Base-by-base conservation (phyloP, 2,888 invertebrate species). In the Tribolium freemani region DNA sequence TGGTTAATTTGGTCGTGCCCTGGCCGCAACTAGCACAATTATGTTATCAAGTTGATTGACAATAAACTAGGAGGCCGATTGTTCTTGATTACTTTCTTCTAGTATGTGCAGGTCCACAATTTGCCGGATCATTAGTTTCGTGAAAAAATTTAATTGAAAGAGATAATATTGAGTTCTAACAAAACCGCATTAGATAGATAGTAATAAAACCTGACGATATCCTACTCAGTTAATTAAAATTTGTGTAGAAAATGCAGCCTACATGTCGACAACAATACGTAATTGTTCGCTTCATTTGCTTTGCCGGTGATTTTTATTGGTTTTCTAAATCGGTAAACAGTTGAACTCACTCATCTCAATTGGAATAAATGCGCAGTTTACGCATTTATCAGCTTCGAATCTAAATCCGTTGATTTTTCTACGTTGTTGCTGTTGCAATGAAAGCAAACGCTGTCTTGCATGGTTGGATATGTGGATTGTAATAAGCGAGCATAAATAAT, bases 391-490 rank as follows among this genome's bases (percentile, higher is more conserved):
- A 44, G 66, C 21, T 51, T 21, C 21, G 50, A 58, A 71, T 71
- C 71, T 58, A 58, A 71, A 66, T 45, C 66, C 9, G 56, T 11
- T 54, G 21, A 66, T 66, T 66, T 66, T 60, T 60, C 44, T 21
- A 44, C 48, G 46, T 50, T 51, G 51, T 51, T 30, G 63, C 51
- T 51, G 51, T 51, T 30, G 63, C 51, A 63, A 51, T 38, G 75
- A 76, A 76, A 73, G 74, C 71, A 73, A 75, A 73, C 72, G 68
- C 30, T 67, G 72, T 69, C 68, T 71, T 75, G 78, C 76, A 68
- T 77, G 75, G 73, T 68, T 76, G 76, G 61, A 70, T 76, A 78
- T 76, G 74, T 76, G 73, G 76, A 72, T 73, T 73, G 69, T 66
- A 69, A 63, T 72, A 72, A 70, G 73, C 69, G 58, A 13, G 69